These are phyloP conservation scores for Nothobranchius kuhntae DNA, from an alignment of 2,113 vertebrate species.

Conservation along the genomic window DNA sequence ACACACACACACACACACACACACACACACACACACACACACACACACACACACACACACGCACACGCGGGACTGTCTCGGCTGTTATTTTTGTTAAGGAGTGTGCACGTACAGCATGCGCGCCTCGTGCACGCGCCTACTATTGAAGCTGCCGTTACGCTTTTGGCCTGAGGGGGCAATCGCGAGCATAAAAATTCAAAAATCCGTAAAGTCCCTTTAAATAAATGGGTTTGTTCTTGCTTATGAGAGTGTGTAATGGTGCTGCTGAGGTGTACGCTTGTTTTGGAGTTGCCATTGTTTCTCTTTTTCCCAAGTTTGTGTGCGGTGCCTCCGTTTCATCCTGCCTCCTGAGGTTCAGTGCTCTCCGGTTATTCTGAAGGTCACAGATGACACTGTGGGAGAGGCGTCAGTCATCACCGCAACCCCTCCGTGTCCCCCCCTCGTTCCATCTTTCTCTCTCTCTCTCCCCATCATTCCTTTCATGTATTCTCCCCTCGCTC, in stretches of 20 bases:
- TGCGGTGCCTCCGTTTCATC: slow-evolving; percentile 57
- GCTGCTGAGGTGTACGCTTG: slow-evolving; percentile 7
- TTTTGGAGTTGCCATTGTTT: slow-evolving; percentile 46
- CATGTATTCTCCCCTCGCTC: slow-evolving; percentile 71
- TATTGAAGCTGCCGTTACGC: no score
- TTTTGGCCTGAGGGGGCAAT: no score
- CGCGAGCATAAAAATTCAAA: no score
- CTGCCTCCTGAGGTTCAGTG: slow-evolving; percentile 50
- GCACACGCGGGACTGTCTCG: no score
- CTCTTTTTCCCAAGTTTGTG: slow-evolving; percentile 33
- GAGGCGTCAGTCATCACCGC: slow-evolving; percentile 73
- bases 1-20: no score
- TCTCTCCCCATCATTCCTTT: slow-evolving; percentile 68
- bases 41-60: no score
- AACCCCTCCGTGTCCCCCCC: slow-evolving; percentile 51
- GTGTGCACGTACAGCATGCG: no score
- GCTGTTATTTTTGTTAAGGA: no score
- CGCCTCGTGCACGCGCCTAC: no score
- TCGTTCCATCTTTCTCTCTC: slow-evolving; percentile 56
- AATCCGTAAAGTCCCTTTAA: not conserved
- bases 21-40: no score
- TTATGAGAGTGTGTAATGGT: slow-evolving; percentile 1
- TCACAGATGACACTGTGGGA: slow-evolving; percentile 69
- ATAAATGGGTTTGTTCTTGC: slow-evolving; percentile 20
- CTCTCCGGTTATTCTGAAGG: slow-evolving; percentile 64